A percentile compares a stretch with the other conserved stretches of the same genome.
Conservation (phyloP, 2,797 vertebrate species). For the Coracias cyanogaster region DNA sequence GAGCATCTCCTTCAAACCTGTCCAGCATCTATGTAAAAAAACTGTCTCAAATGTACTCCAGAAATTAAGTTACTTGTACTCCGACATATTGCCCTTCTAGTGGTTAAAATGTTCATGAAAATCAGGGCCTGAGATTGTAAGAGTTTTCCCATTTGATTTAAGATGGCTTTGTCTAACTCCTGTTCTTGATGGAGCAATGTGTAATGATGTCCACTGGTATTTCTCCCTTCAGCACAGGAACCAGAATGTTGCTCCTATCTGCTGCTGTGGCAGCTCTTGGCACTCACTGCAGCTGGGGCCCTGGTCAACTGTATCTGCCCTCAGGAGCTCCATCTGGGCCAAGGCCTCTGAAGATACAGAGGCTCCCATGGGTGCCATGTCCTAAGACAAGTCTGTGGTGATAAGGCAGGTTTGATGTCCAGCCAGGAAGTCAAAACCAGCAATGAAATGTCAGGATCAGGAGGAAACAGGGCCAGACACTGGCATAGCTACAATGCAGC, state of each 20-base stretch:
- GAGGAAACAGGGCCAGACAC: not conserved
- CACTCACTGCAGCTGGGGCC: not conserved
- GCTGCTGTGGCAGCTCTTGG: not conserved
- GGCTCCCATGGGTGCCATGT: not conserved
- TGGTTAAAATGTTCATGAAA: not conserved
- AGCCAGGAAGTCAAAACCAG: not conserved
- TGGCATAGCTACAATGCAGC: fast-evolving
- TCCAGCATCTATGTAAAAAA: not conserved
- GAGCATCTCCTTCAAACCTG: not conserved
- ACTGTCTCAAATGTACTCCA: not conserved
- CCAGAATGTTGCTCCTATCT: not conserved
- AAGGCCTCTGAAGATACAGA: not conserved
- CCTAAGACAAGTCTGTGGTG: not conserved
- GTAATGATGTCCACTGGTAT: not conserved
- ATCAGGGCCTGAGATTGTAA: not conserved
- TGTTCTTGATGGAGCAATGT: not conserved
- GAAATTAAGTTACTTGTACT: not conserved
- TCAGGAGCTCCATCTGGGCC: not conserved
- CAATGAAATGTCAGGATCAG: not conserved
- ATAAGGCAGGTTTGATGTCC: fast-evolving
- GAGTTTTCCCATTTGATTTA: not conserved
- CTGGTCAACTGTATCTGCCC: not conserved
- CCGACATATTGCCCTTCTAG: not conserved
- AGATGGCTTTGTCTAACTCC: not conserved
- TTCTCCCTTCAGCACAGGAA: not conserved